These are phyloP conservation scores for Neotoxoptera formosana DNA, from an alignment of 1,140 invertebrate genomes.

Conservation along the genomic window DNA sequence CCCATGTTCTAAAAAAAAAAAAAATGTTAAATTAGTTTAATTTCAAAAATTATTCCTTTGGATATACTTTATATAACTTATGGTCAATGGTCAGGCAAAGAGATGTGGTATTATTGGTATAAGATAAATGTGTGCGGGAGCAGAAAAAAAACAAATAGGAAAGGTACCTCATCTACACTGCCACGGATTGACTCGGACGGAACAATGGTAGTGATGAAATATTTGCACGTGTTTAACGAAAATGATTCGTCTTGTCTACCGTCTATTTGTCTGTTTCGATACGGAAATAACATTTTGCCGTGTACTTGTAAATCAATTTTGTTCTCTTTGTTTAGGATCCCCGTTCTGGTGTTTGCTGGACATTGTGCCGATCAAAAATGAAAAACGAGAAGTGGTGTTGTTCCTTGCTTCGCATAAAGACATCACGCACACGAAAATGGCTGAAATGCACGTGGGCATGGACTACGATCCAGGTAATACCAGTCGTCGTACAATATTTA, in stretches of 20 bases:
- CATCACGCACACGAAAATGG: conserved; percentile 90
- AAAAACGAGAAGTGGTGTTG: conserved; percentile 95
- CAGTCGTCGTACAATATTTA: not conserved
- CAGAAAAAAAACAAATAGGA: not conserved
- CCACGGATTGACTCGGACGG: not conserved
- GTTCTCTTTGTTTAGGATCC: conserved; percentile 71
- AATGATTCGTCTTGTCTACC: not conserved
- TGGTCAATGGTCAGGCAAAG: not conserved
- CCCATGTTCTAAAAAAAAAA: not conserved
- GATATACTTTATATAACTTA: too few species aligned
- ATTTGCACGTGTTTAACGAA: conserved; percentile 13
- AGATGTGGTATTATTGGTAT: not conserved
- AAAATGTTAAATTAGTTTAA: not conserved
- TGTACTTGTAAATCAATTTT: conserved; percentile 25
- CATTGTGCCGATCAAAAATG: conserved; percentile 98
- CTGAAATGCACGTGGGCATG: conserved; percentile 65
- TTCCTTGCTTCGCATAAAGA: conserved; percentile 97
- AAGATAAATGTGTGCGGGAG: not conserved
- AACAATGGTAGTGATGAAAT: not conserved
- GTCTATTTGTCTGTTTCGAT: not conserved
- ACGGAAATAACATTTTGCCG: not conserved
- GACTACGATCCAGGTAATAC: conserved; percentile 57
- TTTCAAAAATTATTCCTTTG: not conserved
- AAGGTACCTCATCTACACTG: not conserved
- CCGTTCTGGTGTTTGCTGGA: conserved; percentile 96